Evolutionary conservation across 2,113 vertebrate species (phyloP), one percentile per base, ranked within the genome.

Genomic region (Aphelocoma coerulescens): DNA sequence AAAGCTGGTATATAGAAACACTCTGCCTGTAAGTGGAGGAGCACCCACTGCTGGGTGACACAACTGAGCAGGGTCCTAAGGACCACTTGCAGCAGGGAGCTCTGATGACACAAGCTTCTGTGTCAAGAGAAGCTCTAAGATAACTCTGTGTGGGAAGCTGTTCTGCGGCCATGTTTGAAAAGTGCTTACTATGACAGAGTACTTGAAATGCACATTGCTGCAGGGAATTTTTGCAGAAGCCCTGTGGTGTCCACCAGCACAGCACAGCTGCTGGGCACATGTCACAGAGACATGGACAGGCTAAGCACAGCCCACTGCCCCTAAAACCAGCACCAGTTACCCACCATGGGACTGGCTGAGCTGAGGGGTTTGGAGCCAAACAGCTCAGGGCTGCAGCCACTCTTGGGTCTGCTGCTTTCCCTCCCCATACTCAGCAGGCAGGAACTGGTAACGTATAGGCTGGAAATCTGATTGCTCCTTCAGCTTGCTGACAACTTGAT

Each of bases 361-460:
- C 57, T 28, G 19, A 27, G 4, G 26, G 16, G 18, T 41, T 84
- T 74, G n/a, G 32, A 71, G 41, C 14, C 68, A 66, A n/a, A 44
- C 6, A 7, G 7, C 3, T 6, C 0, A 0, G 30, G 23, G 23
- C 37, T 88, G 66, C 82, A 61, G 48, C 33, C 9, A 8, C n/a
- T 16, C 44, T 24, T 37, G 35, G 18, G 23, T 9, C 35, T 59
- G 49, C 71, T 57, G 41, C 49, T 83, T 68, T 33, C 19, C 23
- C 22, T 26, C 22, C 39, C 15, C 3, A 1, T 0, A 4, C 5
- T 13, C 49, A 52, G 61, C 16, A 67, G 57, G 14, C 7, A 55
- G 18, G 43, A 17, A 6, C 2, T 3, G 6, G 17, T 7, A 61
- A 48, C 0, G 2, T 2, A 10, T 0, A 11, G 41, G 62, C 35